Evolutionary conservation across 1,140 invertebrate genomes (phyloP), one percentile per base, ranked within the genome.

Genomic region (Drosophila funebris): DNA sequence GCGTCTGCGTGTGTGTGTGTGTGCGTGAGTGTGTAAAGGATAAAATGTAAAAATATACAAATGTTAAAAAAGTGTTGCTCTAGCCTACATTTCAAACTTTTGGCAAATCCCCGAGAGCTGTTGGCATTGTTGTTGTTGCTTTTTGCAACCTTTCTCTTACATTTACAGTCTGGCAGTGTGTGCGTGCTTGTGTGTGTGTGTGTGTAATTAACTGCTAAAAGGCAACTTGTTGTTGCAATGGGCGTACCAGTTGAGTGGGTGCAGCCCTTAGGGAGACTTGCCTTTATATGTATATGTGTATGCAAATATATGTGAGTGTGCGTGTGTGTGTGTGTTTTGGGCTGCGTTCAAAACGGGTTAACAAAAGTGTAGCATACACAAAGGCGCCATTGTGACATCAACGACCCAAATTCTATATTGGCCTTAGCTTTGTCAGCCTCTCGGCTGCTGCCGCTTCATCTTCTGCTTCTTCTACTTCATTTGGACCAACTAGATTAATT

Each of bases 281-380:
- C 69, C 64, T 61, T 60, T 41, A 37, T 58, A 31, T 73, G 39
- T 63, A 36, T 58, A 39, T 50, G 44, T 43, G n/a, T 41, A 13
- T 43, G n/a, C 33, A 13, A 13, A 9, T 50, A 18, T 20, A 7
- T 27, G 13, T 67, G 43, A 18, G 11, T 46, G 16, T 44, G 13
- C 31, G 33, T 63, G 48, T 60, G 14, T 68, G 29, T 39, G 44
- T 61, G 36, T 37, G n/a, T 77, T 77, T 44, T 66, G 52, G 36
- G 53, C 37, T 68, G 37, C 56, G 73, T 36, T 72, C 0, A 37
- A 73, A 87, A 76, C 69, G 78, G 76, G 77, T 88, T 83, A 79
- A 87, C 78, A 87, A 82, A 82, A 83, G 79, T 89, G 64, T 88
- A 83, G 83, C 83, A 88, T 88, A 88, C 84, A 88, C 84, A 83